Conservation (phyloP, 2,797 vertebrate species). For the Rhynchotus rufescens region DNA sequence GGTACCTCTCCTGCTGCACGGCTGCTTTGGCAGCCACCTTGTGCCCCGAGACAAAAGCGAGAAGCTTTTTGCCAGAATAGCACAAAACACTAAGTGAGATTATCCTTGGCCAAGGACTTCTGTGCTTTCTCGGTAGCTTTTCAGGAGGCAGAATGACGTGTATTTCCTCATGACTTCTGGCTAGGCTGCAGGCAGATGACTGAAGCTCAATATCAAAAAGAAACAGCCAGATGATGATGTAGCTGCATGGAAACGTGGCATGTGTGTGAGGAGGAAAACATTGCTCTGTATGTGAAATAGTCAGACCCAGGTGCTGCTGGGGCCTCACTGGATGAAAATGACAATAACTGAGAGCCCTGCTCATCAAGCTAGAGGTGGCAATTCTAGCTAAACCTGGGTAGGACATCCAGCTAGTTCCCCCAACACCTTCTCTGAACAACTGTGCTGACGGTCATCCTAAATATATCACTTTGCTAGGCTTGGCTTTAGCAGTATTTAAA, state of each 20-base stretch:
- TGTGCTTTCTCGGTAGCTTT: not conserved
- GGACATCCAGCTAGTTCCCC: not conserved
- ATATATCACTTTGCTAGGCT: not conserved
- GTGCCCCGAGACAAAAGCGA: not conserved
- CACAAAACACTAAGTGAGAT: not conserved
- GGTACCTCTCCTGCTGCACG: not conserved
- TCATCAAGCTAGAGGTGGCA: not conserved
- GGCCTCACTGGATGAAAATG: not conserved
- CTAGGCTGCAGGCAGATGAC: not conserved
- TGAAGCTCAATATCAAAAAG: not conserved
- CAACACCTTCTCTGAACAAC: not conserved
- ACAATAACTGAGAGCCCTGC: not conserved
- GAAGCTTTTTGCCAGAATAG: not conserved
- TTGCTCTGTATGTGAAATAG: not conserved
- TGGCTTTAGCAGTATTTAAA: not conserved
- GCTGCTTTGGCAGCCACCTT: not conserved
- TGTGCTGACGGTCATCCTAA: not conserved
- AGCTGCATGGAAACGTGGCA: not conserved
- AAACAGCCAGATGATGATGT: not conserved
- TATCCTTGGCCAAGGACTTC: not conserved
- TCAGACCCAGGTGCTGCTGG: not conserved
- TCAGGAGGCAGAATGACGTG: not conserved
- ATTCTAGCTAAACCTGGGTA: not conserved
- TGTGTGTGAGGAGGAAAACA: not conserved
- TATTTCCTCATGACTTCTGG: not conserved